Evolutionary conservation across 2,113 vertebrate genomes (phyloP).

Genomic region (Neotragus pygmaeus): DNA sequence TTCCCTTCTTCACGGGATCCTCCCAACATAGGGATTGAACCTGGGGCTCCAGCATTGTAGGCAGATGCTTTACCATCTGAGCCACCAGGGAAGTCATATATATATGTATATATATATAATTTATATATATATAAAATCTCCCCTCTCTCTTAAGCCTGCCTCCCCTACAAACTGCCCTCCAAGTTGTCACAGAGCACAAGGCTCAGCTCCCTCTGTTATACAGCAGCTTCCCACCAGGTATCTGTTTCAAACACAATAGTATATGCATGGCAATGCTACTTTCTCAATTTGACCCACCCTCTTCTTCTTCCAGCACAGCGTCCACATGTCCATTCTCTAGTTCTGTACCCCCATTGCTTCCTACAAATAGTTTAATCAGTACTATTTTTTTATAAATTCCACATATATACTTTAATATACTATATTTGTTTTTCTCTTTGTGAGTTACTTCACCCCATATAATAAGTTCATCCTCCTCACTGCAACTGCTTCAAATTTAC

Average conservation of each 20-base stretch:
- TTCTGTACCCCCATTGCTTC: not conserved
- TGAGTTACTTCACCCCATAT: not conserved
- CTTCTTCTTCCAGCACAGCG: accelerated
- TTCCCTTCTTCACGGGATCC: no score
- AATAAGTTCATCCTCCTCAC: not conserved
- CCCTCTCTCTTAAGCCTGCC: not conserved
- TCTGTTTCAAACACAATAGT: not conserved
- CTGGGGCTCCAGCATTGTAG: no score
- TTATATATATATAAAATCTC: not conserved
- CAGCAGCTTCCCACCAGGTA: not conserved
- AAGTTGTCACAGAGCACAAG: not conserved
- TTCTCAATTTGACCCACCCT: not conserved
- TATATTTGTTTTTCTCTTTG: not conserved
- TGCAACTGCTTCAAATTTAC: not conserved
- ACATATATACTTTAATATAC: not conserved
- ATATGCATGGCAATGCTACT: not conserved
- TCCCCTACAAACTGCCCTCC: not conserved
- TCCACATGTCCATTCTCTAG: not conserved
- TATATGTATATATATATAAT: no score
- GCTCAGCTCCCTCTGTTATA: not conserved
- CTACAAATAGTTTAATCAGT: not conserved
- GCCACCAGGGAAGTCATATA: no score
- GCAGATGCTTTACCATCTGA: no score
- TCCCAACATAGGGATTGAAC: no score
- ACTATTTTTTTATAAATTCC: not conserved